Percentiles rank a stretch among this genome's conserved stretches.
Conservation (phyloP, 2,888 invertebrate species). For the Rhimphoctona megacephalus region DNA sequence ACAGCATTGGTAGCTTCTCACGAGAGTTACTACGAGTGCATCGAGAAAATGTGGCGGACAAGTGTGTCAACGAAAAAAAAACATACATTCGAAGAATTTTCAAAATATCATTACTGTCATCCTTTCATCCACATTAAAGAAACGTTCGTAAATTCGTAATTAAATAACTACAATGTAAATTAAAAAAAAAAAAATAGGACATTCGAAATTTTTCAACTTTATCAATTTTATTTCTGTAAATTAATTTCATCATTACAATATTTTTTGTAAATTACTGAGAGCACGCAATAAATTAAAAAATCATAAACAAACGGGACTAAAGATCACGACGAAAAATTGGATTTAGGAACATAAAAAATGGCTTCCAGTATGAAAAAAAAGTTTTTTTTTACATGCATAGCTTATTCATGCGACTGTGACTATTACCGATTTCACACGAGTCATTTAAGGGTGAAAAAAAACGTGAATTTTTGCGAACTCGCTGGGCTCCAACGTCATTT, state of each 20-base stretch:
- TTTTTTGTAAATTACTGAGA: no score
- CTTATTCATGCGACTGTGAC: constrained; percentile 64
- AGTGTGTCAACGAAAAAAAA: constrained; percentile 43
- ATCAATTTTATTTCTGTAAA: not conserved
- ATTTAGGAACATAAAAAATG: not conserved
- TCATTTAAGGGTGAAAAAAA: constrained; percentile 79
- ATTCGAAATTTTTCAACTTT: not conserved
- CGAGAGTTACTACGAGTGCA: constrained; percentile 53
- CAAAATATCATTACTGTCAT: not conserved
- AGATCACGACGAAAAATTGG: not conserved
- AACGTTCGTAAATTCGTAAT: not conserved
- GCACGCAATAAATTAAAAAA: no score
- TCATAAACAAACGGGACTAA: no score
- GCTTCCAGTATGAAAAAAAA: constrained; percentile 29
- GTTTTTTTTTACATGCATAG: constrained; percentile 59
- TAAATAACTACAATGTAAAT: not conserved
- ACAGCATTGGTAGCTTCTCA: constrained; percentile 68
- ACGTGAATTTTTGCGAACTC: constrained; percentile 70
- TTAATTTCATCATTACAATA: no score
- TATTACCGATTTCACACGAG: constrained; percentile 81
- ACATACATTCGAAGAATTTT: not conserved
- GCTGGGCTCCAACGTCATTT: constrained; percentile 22
- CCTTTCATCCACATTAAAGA: not conserved
- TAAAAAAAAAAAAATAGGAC: not conserved
- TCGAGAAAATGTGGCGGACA: constrained; percentile 57